Evolutionary conservation across 92 coral and sea anemone species (phyloP), one percentile per base, ranked within the genome.

Genomic region (Zoanthus sansibaricus): DNA sequence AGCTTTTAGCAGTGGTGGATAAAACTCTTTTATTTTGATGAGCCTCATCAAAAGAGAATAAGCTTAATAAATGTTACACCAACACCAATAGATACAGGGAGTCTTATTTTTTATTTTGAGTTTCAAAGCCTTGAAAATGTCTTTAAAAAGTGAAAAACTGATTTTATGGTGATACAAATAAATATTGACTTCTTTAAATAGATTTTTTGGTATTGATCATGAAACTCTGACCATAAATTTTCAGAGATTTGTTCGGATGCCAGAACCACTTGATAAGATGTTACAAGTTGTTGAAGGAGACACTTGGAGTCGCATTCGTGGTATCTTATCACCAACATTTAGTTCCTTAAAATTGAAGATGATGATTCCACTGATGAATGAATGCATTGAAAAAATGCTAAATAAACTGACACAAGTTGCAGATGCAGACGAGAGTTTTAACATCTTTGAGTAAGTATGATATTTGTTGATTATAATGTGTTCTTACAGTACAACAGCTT

Each of bases 251-350:
- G 69, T 62, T n/a, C 71, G 59, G 42, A 44, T 90, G 11, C 90
- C 90, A 25, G 97, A 91, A 51, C 97, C 97, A 2, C 73, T 87
- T 64, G 78, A 89, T 71, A 88, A 87, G 59, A 90, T 89, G 72
- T 25, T 94, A 52, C 82, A 70, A 49, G 72, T 83, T 51, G 94
- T 85, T 21, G 67, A 71, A 21, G 97, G 97, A 37, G 89, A 94
- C 68, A 78, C 88, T 17, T 94, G 97, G 97, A 82, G 86, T 25
- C 97, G 97, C 0, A 92, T 94, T 59, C 91, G 97, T 18, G 82
- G 77, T 59, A 92, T 92, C 3, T 76, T 92, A 67, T 82, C 89
- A 3, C 94, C 94, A 33, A 92, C 94, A 11, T 94, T 94, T 61
- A 92, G 94, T 85, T 86, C 92, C 12, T 91, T 69, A 73, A 94